Conservation (phyloP, 2,113 vertebrate species). For the Bombycilla garrulus region DNA sequence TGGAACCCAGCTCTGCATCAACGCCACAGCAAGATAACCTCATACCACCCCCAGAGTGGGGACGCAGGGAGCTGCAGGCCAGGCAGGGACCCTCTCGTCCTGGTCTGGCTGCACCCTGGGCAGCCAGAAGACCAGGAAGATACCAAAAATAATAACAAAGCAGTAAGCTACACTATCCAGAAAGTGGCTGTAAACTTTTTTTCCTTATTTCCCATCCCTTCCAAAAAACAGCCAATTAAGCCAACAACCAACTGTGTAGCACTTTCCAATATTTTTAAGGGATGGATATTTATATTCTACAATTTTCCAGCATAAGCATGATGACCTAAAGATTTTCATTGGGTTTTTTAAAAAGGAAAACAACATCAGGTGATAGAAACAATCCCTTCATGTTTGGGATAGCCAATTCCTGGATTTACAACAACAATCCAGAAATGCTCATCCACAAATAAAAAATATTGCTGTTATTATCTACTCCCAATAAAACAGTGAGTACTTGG, state of each 20-base stretch:
- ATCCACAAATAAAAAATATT: neutral
- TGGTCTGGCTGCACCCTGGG: too few species aligned
- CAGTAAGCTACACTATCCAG: neutral
- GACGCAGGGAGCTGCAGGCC: neutral
- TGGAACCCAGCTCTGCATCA: neutral
- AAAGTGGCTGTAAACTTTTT: neutral
- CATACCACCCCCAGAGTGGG: neutral
- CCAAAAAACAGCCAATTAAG: neutral
- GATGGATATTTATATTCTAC: neutral
- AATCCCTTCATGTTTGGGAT: neutral
- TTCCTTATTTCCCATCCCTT: neutral
- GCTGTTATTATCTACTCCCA: neutral
- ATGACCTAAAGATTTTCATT: neutral
- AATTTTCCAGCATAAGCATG: neutral
- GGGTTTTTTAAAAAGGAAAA: neutral
- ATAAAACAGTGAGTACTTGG: neutral
- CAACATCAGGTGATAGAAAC: neutral
- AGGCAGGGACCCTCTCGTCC: neutral
- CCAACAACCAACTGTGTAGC: neutral
- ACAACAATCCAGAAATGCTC: neutral
- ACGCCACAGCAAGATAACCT: neutral
- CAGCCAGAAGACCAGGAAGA: neutral
- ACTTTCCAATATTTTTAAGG: neutral
- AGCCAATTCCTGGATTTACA: neutral
- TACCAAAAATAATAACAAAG: neutral